Percentiles rank a stretch among this genome's conserved stretches.
These are phyloP conservation scores for Phymatocera aterrima DNA, from an alignment of 2,888 invertebrate genomes.

Conservation along the genomic window DNA sequence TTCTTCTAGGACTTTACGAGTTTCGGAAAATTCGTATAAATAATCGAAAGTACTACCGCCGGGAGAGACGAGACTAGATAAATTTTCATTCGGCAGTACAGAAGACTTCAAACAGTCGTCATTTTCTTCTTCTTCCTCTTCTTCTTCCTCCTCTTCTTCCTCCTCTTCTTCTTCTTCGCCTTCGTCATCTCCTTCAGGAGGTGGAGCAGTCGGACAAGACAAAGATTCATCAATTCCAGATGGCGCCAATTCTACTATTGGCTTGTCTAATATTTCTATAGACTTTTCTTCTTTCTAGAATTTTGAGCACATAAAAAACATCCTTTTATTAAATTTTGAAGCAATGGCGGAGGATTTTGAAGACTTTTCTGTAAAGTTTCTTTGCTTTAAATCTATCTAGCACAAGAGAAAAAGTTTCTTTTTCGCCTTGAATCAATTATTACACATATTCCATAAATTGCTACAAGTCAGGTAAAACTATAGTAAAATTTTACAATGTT, in stretches of 20 bases:
- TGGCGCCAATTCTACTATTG: constrained; percentile 63
- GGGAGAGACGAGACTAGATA: constrained; percentile 70
- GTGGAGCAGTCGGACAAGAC: constrained; percentile 47
- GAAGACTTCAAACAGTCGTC: constrained; percentile 61
- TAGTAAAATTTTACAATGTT: no score
- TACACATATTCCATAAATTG: no score
- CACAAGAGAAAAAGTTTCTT: no score
- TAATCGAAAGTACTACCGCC: constrained; percentile 85
- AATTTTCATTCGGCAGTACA: constrained; percentile 66
- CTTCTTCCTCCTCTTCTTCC: constrained; percentile 51
- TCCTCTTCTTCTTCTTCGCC: constrained; percentile 54
- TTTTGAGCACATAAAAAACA: background rate
- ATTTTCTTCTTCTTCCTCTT: constrained; percentile 53
- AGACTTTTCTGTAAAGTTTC: no score
- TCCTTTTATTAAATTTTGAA: background rate
- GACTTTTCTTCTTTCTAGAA: constrained; percentile 68
- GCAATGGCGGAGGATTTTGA: no score
- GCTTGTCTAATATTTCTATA: constrained; percentile 63
- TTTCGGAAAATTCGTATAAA: constrained; percentile 94
- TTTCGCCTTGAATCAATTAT: no score
- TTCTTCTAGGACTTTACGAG: constrained; percentile 93
- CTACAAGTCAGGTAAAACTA: no score
- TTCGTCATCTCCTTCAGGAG: constrained; percentile 48
- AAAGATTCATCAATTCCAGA: constrained; percentile 57
- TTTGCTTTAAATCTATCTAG: no score